Evolutionary conservation across 2,797 vertebrate species (phyloP), one percentile per base, ranked within the genome.

Genomic region (Adrianichthys oophorus): DNA sequence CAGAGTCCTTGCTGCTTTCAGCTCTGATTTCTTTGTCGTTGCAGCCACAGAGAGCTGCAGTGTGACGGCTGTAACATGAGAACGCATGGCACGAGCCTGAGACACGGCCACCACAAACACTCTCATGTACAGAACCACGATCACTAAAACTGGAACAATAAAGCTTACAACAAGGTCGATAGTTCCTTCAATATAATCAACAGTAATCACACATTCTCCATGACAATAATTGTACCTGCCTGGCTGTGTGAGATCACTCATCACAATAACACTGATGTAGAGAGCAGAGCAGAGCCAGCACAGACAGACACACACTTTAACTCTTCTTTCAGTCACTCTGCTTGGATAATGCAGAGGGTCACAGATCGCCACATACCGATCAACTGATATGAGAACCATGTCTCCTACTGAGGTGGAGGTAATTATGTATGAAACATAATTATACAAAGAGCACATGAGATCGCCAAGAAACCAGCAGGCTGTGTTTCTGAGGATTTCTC

Each of bases 381-480:
- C 43, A 4, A 45, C 43, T 8, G 32, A 32, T 3, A 32, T 32
- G 10, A 32, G 32, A 32, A 32, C 32, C 32, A 32, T 32, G 32
- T 32, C 17, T 13, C 43, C 43, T 10, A 45, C n/a, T 45, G 43
- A 45, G 7, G 43, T 18, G 10, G 43, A 45, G 10, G 43, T 45
- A 12, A 45, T 45, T 10, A 18, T 18, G 18, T 19, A 45, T 12
- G 17, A n/a, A 16, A 43, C 15, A 43, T n/a, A 43, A 26, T 10
- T 6, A 43, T n/a, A 43, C 2, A 42, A 4, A 43, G 14, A 14
- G 12, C 51, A 52, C 14, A 41, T 41, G 3, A 26, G 1, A 17
- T 54, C 21, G 2, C 52, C 52, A 42, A 53, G 40, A 8, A 42
- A 23, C 52, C 52, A 54, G 41, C 52, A 54, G 4, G 41, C 24